Conservation (phyloP, 2,888 invertebrate species). For the Chymomyza amoena region DNA sequence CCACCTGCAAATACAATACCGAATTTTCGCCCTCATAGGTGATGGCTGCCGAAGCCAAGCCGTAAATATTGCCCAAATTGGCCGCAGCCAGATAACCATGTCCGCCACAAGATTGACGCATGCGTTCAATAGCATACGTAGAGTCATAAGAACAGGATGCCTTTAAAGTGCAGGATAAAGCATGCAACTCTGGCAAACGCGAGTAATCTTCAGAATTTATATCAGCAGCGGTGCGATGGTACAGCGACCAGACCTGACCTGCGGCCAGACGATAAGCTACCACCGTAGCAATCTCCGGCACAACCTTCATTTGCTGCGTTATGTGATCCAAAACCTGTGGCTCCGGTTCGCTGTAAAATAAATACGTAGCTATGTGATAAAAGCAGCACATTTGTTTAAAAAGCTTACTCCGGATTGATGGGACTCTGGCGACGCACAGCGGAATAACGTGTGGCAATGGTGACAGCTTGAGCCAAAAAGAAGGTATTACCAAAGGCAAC, state of each 20-base stretch:
- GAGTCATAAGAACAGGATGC: conserved; percentile 88
- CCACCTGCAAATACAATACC: conserved; percentile 92
- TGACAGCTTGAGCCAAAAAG: conserved; percentile 88
- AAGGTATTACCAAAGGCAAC: conserved; percentile 86
- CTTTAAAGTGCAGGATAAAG: conserved; percentile 92
- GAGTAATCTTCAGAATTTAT: conserved; percentile 88
- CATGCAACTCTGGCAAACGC: conserved; percentile 89
- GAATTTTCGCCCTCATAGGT: conserved; percentile 98
- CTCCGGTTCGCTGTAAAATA: conserved; percentile 84
- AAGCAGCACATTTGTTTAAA: neutral
- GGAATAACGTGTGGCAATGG: conserved; percentile 93
- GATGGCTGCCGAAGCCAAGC: conserved; percentile 88
- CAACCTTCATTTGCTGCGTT: conserved; percentile 94
- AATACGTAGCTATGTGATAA: neutral
- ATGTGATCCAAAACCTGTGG: conserved; percentile 93
- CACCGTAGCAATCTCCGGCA: conserved; percentile 88
- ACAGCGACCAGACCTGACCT: conserved; percentile 84
- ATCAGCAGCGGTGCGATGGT: conserved; percentile 87
- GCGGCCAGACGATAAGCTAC: conserved; percentile 88
- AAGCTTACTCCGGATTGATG: conserved; percentile 84
- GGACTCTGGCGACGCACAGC: conserved; percentile 92
- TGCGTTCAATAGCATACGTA: conserved; percentile 86
- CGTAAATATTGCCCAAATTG: conserved; percentile 89
- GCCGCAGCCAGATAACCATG: conserved; percentile 94
- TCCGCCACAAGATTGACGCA: conserved; percentile 93